phyloP scores from a whole-genome alignment of 2,888 invertebrate species.

The Lordiphosa andalusiaca region DNA sequence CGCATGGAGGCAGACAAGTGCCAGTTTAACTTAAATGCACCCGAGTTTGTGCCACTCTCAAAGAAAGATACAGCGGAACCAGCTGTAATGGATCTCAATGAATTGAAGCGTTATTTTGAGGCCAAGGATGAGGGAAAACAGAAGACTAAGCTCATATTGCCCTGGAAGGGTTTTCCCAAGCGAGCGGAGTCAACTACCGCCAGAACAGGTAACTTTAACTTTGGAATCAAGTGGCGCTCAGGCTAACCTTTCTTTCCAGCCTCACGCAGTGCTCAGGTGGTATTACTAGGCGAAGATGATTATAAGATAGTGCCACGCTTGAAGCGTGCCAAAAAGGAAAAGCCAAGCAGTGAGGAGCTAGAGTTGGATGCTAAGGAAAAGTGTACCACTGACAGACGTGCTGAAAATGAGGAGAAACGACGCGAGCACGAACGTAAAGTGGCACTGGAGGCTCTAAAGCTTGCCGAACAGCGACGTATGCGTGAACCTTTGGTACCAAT shows the following conservation, averaged over 20 bases:
- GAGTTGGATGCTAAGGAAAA: background rate
- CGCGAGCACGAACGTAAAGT: constrained; percentile 50
- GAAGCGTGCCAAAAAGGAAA: constrained; percentile 15
- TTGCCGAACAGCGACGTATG: constrained; percentile 56
- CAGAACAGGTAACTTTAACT: constrained; percentile 8
- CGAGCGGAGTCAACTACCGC: constrained; percentile 5
- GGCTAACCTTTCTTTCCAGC: background rate
- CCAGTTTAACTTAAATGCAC: constrained; percentile 53
- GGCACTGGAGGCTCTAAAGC: constrained; percentile 53
- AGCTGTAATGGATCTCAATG: background rate
- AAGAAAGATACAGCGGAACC: background rate
- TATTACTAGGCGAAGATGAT: constrained; percentile 17
- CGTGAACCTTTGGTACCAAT: constrained; percentile 18
- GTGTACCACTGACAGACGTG: background rate
- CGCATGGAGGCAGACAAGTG: background rate
- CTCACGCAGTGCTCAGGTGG: constrained; percentile 7
- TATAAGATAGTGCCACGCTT: constrained; percentile 23
- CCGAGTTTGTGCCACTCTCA: constrained; percentile 47
- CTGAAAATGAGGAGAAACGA: constrained; percentile 35
- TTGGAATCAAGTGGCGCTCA: background rate
- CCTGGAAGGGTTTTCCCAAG: constrained; percentile 69
- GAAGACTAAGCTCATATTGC: constrained; percentile 35
- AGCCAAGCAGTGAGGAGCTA: background rate
- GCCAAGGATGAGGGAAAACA: constrained; percentile 3
- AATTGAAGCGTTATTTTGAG: constrained; percentile 8